A percentile compares a stretch with the other conserved stretches of the same genome.
Evolutionary conservation across 1,140 invertebrate species (phyloP).

Genomic region (Subanguina moxae): DNA sequence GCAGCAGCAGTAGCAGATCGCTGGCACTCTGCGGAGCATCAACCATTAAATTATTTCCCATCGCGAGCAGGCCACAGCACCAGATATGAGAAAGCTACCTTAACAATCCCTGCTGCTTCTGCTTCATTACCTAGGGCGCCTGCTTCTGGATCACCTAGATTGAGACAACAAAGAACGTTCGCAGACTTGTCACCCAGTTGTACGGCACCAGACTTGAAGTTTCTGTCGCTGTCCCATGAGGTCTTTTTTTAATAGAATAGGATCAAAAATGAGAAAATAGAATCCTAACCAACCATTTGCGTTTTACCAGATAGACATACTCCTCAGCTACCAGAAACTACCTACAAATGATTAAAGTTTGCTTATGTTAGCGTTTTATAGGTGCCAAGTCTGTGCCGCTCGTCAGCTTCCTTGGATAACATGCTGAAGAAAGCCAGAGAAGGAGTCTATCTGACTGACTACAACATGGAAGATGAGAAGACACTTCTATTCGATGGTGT

Average conservation of each 20-base stretch:
- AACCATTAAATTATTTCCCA: neutral
- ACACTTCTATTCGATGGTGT: constrained; percentile 18
- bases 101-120: neutral
- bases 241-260: constrained; percentile 24
- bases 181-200: constrained; percentile 38
- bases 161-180: neutral
- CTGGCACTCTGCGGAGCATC: constrained; percentile 1
- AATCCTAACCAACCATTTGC: neutral
- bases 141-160: neutral
- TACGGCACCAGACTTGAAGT: constrained; percentile 53
- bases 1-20: constrained; percentile 23
- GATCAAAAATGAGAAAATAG: neutral
- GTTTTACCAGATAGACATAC: no score
- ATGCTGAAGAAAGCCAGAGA: constrained; percentile 32
- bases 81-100: neutral
- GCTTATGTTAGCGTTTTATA: constrained; percentile 6
- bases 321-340: no score
- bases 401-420: constrained; percentile 28
- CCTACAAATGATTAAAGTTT: no score
- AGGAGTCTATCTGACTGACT: constrained; percentile 1
- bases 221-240: constrained; percentile 52
- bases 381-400: constrained; percentile 38
- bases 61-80: constrained; percentile 18
- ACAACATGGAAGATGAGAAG: constrained; percentile 7
- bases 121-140: neutral